A percentile compares a stretch with the other conserved stretches of the same genome.
Conservation (phyloP, 2,888 invertebrate genomes). For the Drosophila nigritarsus region DNA sequence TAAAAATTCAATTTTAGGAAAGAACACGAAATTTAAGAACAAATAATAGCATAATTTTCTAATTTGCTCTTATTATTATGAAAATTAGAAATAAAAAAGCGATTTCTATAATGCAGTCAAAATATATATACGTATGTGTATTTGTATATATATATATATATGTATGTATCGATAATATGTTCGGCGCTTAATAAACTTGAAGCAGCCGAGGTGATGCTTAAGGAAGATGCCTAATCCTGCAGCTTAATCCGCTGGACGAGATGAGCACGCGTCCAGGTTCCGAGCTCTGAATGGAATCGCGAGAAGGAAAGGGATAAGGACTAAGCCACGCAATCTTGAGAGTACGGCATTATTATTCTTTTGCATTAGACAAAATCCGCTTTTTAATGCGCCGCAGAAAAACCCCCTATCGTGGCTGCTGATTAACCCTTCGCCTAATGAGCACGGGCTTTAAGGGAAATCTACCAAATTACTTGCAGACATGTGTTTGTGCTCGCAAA, state of each 20-base stretch:
- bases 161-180: neutral
- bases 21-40: neutral
- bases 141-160: neutral
- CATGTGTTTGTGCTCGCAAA: constrained; percentile 29
- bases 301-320: constrained; percentile 25
- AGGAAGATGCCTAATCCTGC: constrained; percentile 36
- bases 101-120: no score
- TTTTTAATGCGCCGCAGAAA: constrained; percentile 57
- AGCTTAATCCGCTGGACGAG: constrained; percentile 20
- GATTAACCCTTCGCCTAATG: constrained; percentile 60
- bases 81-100: neutral
- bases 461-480: constrained; percentile 14
- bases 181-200: constrained; percentile 46
- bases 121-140: neutral
- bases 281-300: constrained; percentile 18
- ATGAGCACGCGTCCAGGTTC: constrained; percentile 14
- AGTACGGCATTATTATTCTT: constrained; percentile 19
- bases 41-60: no score
- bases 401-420: constrained; percentile 22
- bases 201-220: constrained; percentile 18
- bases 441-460: constrained; percentile 32
- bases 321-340: constrained; percentile 50
- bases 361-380: constrained; percentile 55
- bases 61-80: no score
- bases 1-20: no score